phyloP scores from a whole-genome alignment of 2,113 vertebrate species.

The Acanthisitta chloris region DNA sequence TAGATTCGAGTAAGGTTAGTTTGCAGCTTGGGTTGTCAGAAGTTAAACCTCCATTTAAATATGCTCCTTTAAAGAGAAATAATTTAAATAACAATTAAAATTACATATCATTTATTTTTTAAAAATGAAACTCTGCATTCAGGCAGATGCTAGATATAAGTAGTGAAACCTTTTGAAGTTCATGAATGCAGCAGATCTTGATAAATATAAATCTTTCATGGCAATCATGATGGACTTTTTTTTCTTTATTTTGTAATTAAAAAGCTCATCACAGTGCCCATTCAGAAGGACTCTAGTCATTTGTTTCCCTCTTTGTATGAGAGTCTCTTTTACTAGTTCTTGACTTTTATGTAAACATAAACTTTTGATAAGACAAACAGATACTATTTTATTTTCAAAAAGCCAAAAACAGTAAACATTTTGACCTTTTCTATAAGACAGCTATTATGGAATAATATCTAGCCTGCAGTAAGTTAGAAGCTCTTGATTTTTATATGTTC shows the following conservation, averaged over 20 bases:
- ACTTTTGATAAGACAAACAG: slow-evolving; percentile 37
- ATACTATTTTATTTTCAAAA: not conserved
- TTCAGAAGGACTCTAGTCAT: slow-evolving; percentile 23
- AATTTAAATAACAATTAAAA: slow-evolving; percentile 54
- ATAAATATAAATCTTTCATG: slow-evolving; percentile 32
- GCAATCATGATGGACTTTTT: not conserved
- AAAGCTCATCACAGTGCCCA: slow-evolving; percentile 53
- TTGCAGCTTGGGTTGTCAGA: slow-evolving; percentile 18
- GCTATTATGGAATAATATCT: not conserved
- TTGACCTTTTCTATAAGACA: not conserved
- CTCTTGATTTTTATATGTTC: not conserved
- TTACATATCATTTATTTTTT: not conserved
- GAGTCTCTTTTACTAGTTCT: slow-evolving; percentile 16
- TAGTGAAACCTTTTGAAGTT: slow-evolving; percentile 39
- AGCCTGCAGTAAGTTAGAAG: not conserved
- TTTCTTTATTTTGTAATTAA: slow-evolving; percentile 40
- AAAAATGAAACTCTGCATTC: not conserved
- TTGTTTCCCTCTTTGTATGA: not conserved
- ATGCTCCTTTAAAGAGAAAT: not conserved
- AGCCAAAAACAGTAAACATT: not conserved
- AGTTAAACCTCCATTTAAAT: slow-evolving; percentile 26
- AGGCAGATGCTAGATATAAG: not conserved
- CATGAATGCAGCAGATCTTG: slow-evolving; percentile 26
- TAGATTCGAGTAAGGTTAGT: not conserved
- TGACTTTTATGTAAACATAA: slow-evolving; percentile 47